Evolutionary conservation across 2,797 vertebrate genomes (phyloP), one percentile per base, ranked within the genome.

Genomic region (Pteropus rufus): DNA sequence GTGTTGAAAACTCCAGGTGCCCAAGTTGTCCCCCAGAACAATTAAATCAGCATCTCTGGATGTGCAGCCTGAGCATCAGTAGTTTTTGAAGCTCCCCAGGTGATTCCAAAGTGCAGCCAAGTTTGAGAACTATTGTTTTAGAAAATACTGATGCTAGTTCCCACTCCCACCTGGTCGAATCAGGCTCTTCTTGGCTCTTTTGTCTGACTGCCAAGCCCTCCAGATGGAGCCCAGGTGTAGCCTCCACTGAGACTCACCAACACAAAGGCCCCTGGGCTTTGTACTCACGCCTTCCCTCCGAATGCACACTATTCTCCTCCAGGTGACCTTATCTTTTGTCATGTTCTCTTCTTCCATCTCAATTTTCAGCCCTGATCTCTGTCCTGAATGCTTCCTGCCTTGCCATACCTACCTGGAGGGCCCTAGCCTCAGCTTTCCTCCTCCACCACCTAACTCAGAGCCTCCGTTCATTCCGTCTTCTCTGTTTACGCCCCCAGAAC

Each of bases 1-100:
- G 7, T 0, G 0, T 5, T 5, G 36, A 58, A 72, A 65, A 46
- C 52, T 52, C 26, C 7, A 0, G 1, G 39, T 10, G 7, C 36
- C 18, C 60, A 24, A 16, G 34, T 21, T 62, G 91, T 16, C 62
- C 26, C 41, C 56, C 49, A 56, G 70, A 52, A 24, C 18, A 49
- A 3, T 39, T 52, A 36, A 36, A 31, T 84, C 46, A 84, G 54
- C 34, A 56, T 76, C 39, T 52, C 69, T 26, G 64, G 67, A 31
- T 9, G 2, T 77, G 62, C 26, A 7, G 39, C 36, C 2, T 0
- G 4, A n/a, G 18, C 29, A 44, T 31, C 24, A 62, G n/a, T 16
- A 44, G 23, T 49, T 85, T 85, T 60, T 36, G 36, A 64, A 39
- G 36, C 39, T n/a, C 23, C 10, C 18, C 4, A 9, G 23, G 67